Evolutionary conservation across 2,113 vertebrate genomes (phyloP).

Genomic region (Burhinus bistriatus): DNA sequence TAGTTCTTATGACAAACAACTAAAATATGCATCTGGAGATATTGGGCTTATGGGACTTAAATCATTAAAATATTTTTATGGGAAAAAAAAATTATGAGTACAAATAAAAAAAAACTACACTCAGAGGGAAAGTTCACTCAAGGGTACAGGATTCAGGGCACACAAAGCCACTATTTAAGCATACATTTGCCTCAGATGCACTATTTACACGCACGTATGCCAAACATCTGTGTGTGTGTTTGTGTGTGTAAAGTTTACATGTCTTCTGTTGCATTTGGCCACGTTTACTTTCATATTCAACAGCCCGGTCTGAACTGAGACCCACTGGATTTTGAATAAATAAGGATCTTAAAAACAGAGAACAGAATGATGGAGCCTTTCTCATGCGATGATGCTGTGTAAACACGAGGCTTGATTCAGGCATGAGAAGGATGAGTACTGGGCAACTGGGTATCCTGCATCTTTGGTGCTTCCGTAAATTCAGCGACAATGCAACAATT

Average conservation of each 20-base stretch:
- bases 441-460: background rate
- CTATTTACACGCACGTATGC: background rate
- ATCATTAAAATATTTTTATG: constrained; percentile 47
- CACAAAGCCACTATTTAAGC: background rate
- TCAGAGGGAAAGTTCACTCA: constrained; percentile 20
- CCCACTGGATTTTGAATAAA: background rate
- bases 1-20: constrained; percentile 45
- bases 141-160: background rate
- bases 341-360: background rate
- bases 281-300: background rate
- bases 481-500: background rate
- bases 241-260: background rate
- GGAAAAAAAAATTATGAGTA: background rate
- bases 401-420: background rate
- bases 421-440: background rate
- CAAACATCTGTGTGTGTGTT: background rate
- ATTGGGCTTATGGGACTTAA: constrained; percentile 48
- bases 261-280: background rate
- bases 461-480: background rate
- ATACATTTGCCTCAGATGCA: background rate
- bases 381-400: background rate
- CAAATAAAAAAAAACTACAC: background rate
- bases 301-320: background rate
- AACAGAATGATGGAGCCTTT: background rate
- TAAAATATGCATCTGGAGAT: constrained; percentile 55